A percentile compares a stretch with the other conserved stretches of the same genome.
Evolutionary conservation across 2,113 vertebrate genomes (phyloP).

Genomic region (Stegastes partitus): DNA sequence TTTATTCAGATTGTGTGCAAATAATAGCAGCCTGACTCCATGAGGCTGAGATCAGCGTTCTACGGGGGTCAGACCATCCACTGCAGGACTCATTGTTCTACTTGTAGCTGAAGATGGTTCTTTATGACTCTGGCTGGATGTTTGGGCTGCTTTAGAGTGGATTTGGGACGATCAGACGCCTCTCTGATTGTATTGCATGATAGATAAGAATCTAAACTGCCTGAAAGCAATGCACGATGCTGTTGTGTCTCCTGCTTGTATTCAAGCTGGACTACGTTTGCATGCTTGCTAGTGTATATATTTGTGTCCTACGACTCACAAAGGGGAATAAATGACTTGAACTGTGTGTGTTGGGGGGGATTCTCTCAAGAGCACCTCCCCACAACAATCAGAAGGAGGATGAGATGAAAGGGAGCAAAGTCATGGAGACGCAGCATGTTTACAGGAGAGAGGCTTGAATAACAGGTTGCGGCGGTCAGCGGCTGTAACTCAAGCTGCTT

Average conservation of each 20-base stretch:
- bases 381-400: conserved; percentile 68
- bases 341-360: conserved; percentile 34
- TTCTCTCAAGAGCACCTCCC: conserved; percentile 56
- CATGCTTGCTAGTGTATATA: conserved; percentile 34
- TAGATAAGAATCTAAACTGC: conserved; percentile 18
- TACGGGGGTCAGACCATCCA: background rate
- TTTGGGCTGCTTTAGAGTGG: conserved; percentile 2
- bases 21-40: too few species aligned
- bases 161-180: conserved; percentile 5
- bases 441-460: conserved; percentile 66
- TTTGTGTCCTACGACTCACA: conserved; percentile 36
- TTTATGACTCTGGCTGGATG: background rate
- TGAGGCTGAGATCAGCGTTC: too few species aligned
- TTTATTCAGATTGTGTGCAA: too few species aligned
- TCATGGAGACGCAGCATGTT: conserved; percentile 65
- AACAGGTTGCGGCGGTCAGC: conserved; percentile 63
- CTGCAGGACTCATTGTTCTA: too few species aligned
- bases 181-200: conserved; percentile 13
- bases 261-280: conserved; percentile 44
- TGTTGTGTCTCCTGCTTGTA: conserved; percentile 27
- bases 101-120: conserved; percentile 2
- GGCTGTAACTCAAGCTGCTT: conserved; percentile 68
- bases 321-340: conserved; percentile 16
- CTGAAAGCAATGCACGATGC: background rate
- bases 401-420: conserved; percentile 71